These are phyloP conservation scores for Dynastes grantii DNA, from an alignment of 2,888 invertebrate species.

Conservation along the genomic window DNA sequence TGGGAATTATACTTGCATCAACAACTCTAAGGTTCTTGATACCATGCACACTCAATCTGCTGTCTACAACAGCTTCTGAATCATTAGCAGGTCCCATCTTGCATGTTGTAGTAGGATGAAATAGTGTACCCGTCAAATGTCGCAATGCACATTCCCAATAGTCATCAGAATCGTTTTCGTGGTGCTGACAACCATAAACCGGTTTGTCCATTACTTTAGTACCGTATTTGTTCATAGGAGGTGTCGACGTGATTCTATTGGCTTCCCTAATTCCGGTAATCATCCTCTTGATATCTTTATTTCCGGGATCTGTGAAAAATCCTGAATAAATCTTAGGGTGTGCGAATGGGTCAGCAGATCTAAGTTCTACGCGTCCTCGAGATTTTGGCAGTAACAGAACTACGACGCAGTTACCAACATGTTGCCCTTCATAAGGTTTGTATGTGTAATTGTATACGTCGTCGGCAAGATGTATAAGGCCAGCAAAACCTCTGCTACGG, in stretches of 20 bases:
- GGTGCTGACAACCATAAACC: conserved; percentile 72
- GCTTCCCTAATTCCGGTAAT: conserved; percentile 74
- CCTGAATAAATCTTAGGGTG: conserved; percentile 84
- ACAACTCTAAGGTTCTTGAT: conserved; percentile 76
- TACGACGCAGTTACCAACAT: conserved; percentile 76
- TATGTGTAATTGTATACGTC: conserved; percentile 54
- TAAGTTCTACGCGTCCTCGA: conserved; percentile 78
- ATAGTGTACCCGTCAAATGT: conserved; percentile 75
- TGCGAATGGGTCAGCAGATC: conserved; percentile 79
- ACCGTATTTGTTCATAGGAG: conserved; percentile 72
- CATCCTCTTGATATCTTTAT: conserved; percentile 73
- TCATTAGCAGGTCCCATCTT: conserved; percentile 80
- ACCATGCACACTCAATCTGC: conserved; percentile 76
- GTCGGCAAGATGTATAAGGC: too few relatives aligned
- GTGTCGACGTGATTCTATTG: conserved; percentile 70
- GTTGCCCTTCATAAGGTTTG: conserved; percentile 67
- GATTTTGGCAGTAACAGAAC: conserved; percentile 82
- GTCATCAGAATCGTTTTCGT: conserved; percentile 73
- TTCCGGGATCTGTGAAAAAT: conserved; percentile 77
- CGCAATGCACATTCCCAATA: conserved; percentile 81
- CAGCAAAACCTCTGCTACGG: too few relatives aligned
- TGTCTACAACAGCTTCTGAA: conserved; percentile 77
- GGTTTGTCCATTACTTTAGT: conserved; percentile 64
- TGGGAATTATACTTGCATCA: conserved; percentile 80
- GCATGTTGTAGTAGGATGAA: conserved; percentile 73